A percentile compares a stretch with the other conserved stretches of the same genome.
Conservation (phyloP, 2,888 invertebrate genomes). For the Sesia apiformis region DNA sequence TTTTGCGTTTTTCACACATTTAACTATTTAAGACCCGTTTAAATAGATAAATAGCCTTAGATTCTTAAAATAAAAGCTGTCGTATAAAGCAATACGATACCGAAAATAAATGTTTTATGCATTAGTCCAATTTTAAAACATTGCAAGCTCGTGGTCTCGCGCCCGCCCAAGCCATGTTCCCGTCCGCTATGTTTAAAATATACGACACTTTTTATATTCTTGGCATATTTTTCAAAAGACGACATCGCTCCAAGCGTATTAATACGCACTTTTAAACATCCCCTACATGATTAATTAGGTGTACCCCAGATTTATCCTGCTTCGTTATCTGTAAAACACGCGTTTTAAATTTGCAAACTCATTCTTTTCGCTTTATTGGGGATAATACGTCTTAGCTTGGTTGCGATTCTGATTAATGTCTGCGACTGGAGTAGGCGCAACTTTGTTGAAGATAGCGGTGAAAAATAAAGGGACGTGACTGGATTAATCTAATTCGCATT, state of each 20-base stretch:
- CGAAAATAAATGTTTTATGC: constrained; percentile 27
- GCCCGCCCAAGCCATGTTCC: constrained; percentile 66
- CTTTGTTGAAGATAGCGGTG: constrained; percentile 67
- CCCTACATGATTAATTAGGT: constrained; percentile 73
- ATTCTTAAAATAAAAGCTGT: too few relatives aligned
- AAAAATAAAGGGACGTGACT: constrained; percentile 72
- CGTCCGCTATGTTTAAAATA: constrained; percentile 49
- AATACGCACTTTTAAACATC: constrained; percentile 66
- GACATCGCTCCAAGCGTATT: constrained; percentile 42
- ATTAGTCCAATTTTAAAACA: constrained; percentile 43
- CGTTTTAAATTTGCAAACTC: constrained; percentile 69
- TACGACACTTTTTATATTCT: constrained; percentile 48
- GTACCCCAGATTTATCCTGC: constrained; percentile 58
- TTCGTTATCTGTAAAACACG: constrained; percentile 66
- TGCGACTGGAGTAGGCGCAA: constrained; percentile 52
- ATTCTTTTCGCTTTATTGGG: constrained; percentile 70
- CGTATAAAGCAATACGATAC: too few relatives aligned
- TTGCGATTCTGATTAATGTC: constrained; percentile 71
- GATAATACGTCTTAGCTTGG: constrained; percentile 66
- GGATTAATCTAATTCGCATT: constrained; percentile 64
- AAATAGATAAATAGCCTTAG: too few relatives aligned
- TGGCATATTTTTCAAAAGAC: constrained; percentile 53
- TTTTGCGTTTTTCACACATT: too few relatives aligned
- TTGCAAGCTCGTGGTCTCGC: constrained; percentile 23
- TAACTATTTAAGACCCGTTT: too few relatives aligned